A percentile compares a stretch with the other conserved stretches of the same genome.
Evolutionary conservation across 2,888 invertebrate genomes (phyloP).

Genomic region (Torymus aiolomorphi): DNA sequence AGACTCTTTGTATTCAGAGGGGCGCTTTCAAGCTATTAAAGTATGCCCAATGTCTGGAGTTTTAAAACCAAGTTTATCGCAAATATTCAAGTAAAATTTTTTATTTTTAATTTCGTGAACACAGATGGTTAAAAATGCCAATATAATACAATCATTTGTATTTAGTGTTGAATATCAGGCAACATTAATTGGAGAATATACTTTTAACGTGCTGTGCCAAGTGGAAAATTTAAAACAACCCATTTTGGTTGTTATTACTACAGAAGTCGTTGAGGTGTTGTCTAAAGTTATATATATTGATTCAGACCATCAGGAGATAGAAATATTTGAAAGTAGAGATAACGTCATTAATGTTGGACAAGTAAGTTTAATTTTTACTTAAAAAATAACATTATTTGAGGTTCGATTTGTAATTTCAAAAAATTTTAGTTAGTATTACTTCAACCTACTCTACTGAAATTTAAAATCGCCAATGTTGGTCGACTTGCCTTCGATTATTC

Average conservation of each 20-base stretch:
- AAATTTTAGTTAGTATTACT: constrained; percentile 67
- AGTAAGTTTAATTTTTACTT: constrained; percentile 64
- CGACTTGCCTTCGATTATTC: constrained; percentile 37
- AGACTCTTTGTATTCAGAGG: constrained; percentile 78
- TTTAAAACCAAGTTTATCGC: constrained; percentile 76
- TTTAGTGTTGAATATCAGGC: constrained; percentile 78
- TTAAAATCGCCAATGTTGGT: constrained; percentile 71
- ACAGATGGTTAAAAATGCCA: not conserved
- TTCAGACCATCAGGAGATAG: constrained; percentile 61
- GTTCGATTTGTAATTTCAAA: not conserved
- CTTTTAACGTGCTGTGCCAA: constrained; percentile 79
- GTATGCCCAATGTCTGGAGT: constrained; percentile 78
- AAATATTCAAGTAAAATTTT: constrained; percentile 77
- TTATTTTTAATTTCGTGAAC: not conserved
- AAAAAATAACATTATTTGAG: not conserved
- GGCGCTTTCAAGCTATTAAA: constrained; percentile 77
- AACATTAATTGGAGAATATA: constrained; percentile 77
- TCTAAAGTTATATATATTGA: constrained; percentile 76
- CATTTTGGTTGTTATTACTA: constrained; percentile 77
- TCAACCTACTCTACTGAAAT: constrained; percentile 62
- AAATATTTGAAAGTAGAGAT: constrained; percentile 65
- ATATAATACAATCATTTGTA: constrained; percentile 4
- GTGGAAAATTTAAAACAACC: constrained; percentile 78
- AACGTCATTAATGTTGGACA: constrained; percentile 74
- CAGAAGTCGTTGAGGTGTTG: constrained; percentile 78